These are phyloP conservation scores for Uropsilus gracilis DNA, from an alignment of 2,113 vertebrate species.

Conservation along the genomic window DNA sequence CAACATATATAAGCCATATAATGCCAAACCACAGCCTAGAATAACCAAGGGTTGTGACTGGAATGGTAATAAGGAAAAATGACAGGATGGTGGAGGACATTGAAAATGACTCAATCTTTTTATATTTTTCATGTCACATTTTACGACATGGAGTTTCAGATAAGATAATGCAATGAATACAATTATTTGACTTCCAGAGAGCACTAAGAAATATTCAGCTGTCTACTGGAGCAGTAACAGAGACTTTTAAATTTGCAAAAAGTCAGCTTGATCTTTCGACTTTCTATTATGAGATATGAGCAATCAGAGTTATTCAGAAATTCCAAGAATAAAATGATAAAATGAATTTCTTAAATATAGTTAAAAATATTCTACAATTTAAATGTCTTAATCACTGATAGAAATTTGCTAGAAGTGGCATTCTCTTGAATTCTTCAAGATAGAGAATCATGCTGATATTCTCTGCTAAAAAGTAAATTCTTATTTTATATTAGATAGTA, in stretches of 20 bases:
- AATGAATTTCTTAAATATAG: slow-evolving; percentile 31
- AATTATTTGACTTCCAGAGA: slow-evolving; percentile 58
- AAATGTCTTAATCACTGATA: not conserved
- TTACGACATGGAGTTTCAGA: slow-evolving; percentile 15
- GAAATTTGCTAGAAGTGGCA: not conserved
- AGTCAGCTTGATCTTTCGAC: slow-evolving; percentile 54
- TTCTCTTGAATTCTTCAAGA: slow-evolving; percentile 23
- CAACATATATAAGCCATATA: not conserved
- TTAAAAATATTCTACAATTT: slow-evolving; percentile 38
- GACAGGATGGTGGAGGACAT: not conserved
- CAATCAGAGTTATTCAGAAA: slow-evolving; percentile 56
- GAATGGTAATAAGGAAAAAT: not conserved
- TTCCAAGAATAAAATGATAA: slow-evolving; percentile 54
- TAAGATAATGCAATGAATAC: not conserved
- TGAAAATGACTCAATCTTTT: slow-evolving; percentile 22
- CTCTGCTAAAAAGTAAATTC: slow-evolving; percentile 1
- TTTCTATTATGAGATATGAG: slow-evolving; percentile 44
- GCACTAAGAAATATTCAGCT: slow-evolving; percentile 39
- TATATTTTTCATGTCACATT: slow-evolving; percentile 18
- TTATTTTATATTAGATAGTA: not conserved
- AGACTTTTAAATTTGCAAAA: slow-evolving; percentile 48
- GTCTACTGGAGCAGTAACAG: not conserved
- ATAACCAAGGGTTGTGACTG: not conserved
- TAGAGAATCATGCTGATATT: not conserved
- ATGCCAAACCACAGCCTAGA: not conserved